Percentiles rank a stretch among this genome's conserved stretches.
These are phyloP conservation scores for Acipenser ruthenus DNA, from an alignment of 2,797 vertebrate species.

Conservation along the genomic window DNA sequence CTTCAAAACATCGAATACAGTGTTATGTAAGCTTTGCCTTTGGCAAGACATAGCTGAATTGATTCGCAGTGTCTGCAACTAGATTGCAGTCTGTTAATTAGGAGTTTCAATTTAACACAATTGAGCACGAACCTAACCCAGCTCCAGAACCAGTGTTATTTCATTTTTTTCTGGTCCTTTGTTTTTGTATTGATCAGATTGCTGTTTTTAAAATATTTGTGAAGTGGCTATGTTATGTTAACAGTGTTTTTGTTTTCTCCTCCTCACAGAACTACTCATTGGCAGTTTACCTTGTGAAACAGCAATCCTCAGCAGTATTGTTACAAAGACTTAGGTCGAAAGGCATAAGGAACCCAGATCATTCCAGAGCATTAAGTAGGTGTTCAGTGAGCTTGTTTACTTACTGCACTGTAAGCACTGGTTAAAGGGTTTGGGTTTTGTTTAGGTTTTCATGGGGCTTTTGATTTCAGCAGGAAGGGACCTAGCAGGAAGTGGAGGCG, in stretches of 20 bases:
- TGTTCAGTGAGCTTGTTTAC: constrained; percentile 12
- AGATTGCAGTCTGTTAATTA: background rate
- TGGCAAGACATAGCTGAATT: constrained; percentile 42
- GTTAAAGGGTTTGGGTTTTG: constrained; percentile 9
- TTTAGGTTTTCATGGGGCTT: background rate
- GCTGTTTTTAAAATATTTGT: no score
- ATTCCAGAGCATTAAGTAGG: constrained; percentile 95
- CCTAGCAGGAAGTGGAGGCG: constrained; percentile 19
- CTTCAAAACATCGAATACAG: constrained; percentile 40
- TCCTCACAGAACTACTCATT: constrained; percentile 87
- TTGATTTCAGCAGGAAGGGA: constrained; percentile 8
- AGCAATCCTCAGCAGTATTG: constrained; percentile 88
- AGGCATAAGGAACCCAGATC: constrained; percentile 96
- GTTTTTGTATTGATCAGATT: constrained; percentile 18
- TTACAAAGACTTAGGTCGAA: constrained; percentile 91
- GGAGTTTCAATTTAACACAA: no score
- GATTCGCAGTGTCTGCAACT: constrained; percentile 37
- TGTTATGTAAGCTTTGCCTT: constrained; percentile 39
- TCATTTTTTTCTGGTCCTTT: no score
- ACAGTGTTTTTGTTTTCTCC: constrained; percentile 20
- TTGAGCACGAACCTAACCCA: no score
- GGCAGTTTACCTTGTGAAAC: constrained; percentile 96
- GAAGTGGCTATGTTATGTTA: constrained; percentile 24
- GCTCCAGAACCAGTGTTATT: no score
- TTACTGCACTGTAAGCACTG: constrained; percentile 8